Evolutionary conservation across 1,140 invertebrate genomes (phyloP).

Genomic region (Globodera ellingtonae): DNA sequence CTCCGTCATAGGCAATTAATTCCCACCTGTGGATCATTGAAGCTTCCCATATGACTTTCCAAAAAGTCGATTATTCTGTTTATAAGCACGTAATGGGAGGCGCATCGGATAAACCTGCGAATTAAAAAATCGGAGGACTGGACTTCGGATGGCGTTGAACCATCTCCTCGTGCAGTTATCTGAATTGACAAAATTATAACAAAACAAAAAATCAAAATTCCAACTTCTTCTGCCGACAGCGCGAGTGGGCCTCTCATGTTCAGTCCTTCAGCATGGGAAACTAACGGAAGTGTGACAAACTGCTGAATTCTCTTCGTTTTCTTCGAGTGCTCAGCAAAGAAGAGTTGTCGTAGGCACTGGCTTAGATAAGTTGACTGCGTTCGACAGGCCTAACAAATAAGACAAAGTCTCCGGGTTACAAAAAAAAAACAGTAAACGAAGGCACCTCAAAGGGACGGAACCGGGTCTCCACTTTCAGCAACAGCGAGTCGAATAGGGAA

Average conservation of each 20-base stretch:
- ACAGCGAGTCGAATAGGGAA: slow-evolving; percentile 39
- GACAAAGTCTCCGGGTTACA: not conserved
- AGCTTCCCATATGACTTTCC: slow-evolving; percentile 21
- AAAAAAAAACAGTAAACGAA: slow-evolving; percentile 25
- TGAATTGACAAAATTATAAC: not conserved
- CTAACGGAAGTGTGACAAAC: slow-evolving; percentile 45
- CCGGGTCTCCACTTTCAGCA: slow-evolving; percentile 36
- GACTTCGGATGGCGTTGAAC: not conserved
- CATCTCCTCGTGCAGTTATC: not conserved
- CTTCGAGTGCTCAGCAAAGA: slow-evolving; percentile 47
- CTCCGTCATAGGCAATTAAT: not conserved
- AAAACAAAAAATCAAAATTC: not conserved
- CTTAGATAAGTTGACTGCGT: slow-evolving; percentile 41
- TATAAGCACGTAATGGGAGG: slow-evolving; percentile 25
- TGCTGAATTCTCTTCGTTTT: slow-evolving; percentile 34
- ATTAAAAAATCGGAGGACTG: slow-evolving; percentile 22
- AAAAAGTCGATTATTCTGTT: slow-evolving; percentile 30
- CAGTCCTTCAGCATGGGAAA: slow-evolving; percentile 36
- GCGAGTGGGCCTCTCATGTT: slow-evolving; percentile 52
- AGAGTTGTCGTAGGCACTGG: slow-evolving; percentile 36
- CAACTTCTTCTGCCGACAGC: slow-evolving; percentile 48
- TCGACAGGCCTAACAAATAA: slow-evolving; percentile 9
- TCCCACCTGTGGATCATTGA: slow-evolving; percentile 17
- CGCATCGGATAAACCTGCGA: slow-evolving; percentile 27
- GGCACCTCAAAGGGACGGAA: slow-evolving; percentile 48